phyloP scores from a whole-genome alignment of 2,113 vertebrate genomes.

The Leucosticte australis region DNA sequence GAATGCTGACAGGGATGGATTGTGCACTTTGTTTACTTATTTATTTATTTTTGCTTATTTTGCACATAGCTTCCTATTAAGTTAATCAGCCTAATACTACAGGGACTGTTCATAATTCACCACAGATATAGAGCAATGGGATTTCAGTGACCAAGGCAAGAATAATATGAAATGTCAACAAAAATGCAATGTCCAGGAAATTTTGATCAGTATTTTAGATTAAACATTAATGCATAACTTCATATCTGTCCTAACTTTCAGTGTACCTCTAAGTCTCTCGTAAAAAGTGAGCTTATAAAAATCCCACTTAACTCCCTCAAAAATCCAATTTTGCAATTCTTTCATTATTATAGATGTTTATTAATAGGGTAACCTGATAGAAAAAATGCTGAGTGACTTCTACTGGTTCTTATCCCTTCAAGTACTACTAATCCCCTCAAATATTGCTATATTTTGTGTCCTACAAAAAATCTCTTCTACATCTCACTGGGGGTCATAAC shows the following conservation, averaged over 20 bases:
- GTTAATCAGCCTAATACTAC: slow-evolving; percentile 33
- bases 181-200: background rate
- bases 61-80: slow-evolving; percentile 46
- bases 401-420: background rate
- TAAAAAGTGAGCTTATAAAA: slow-evolving; percentile 4
- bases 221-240: background rate
- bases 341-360: slow-evolving; percentile 8
- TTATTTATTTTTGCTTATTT: slow-evolving; percentile 56
- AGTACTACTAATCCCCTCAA: slow-evolving; percentile 9
- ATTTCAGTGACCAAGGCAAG: background rate
- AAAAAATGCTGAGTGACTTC: slow-evolving; percentile 23
- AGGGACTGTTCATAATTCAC: slow-evolving; percentile 11
- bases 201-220: background rate
- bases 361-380: background rate
- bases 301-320: background rate
- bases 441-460: background rate
- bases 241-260: background rate
- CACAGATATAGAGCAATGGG: background rate
- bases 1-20: slow-evolving; percentile 37
- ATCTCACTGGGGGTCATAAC: background rate
- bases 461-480: background rate
- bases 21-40: slow-evolving; percentile 5
- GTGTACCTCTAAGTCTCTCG: background rate
- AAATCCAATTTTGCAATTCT: background rate
- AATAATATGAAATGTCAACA: background rate